phyloP scores from a whole-genome alignment of 2,797 vertebrate species.

The Coranthus polyacanthus region DNA sequence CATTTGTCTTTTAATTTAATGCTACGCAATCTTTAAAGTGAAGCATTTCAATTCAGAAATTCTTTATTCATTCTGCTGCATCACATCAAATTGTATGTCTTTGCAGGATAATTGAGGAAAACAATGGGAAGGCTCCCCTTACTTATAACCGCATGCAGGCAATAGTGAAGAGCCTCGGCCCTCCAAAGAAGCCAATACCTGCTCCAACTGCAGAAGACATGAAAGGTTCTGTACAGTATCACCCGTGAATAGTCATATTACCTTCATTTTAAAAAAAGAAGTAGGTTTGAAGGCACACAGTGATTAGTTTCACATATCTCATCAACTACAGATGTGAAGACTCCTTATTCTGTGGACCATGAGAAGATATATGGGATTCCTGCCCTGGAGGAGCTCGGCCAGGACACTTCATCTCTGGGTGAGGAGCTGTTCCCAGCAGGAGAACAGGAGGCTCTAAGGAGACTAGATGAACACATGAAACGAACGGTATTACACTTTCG shows the following conservation, averaged over 20 bases:
- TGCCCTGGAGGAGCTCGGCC: constrained; percentile 74
- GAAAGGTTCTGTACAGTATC: constrained; percentile 60
- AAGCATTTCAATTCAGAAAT: neutral
- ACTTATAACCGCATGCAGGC: constrained; percentile 81
- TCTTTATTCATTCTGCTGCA: too few relatives aligned
- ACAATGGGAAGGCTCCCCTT: constrained; percentile 81
- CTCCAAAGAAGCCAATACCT: constrained; percentile 71
- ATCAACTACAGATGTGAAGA: constrained; percentile 64
- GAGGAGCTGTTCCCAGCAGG: constrained; percentile 81
- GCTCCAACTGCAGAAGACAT: constrained; percentile 74
- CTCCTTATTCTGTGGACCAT: constrained; percentile 58
- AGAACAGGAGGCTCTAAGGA: constrained; percentile 80
- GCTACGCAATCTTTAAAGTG: neutral
- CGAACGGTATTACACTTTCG: constrained; percentile 65
- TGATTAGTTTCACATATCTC: neutral
- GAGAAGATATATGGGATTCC: constrained; percentile 70
- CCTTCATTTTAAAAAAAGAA: neutral
- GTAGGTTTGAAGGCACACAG: too few relatives aligned
- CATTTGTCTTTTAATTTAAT: too few relatives aligned
- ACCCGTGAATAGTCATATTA: neutral
- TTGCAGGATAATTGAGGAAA: constrained; percentile 82
- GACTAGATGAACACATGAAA: constrained; percentile 80
- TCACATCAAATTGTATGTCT: constrained; percentile 1
- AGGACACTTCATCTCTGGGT: constrained; percentile 48
- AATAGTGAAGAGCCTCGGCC: constrained; percentile 69